Evolutionary conservation across 2,888 invertebrate species (phyloP).

Genomic region (Pristionchus mayeri): DNA sequence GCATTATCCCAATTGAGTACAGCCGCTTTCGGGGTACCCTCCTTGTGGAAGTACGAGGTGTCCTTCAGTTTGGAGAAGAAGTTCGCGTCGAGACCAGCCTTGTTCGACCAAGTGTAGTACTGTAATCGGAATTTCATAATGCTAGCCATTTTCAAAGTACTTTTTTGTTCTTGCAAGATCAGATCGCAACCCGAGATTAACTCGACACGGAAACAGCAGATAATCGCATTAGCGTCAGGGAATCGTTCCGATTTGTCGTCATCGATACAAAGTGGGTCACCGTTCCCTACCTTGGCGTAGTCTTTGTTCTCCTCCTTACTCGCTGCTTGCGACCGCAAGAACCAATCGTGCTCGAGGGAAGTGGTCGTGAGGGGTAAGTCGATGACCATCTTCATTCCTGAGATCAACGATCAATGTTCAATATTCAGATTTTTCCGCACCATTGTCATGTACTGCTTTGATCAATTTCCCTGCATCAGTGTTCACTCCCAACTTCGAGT

Average conservation of each 20-base stretch:
- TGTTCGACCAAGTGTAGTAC: constrained; percentile 63
- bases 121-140: constrained; percentile 35
- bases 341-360: constrained; percentile 83
- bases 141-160: too few relatives aligned
- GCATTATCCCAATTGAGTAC: constrained; percentile 78
- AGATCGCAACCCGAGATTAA: not conserved
- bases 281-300: constrained; percentile 57
- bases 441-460: constrained; percentile 81
- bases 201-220: not conserved
- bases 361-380: constrained; percentile 79
- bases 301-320: constrained; percentile 68
- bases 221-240: constrained; percentile 10
- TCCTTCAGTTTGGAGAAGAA: constrained; percentile 40
- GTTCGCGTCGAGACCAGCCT: constrained; percentile 44
- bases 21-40: constrained; percentile 72
- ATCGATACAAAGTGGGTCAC: not conserved
- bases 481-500: constrained; percentile 83
- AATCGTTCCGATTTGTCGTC: constrained; percentile 4
- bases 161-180: too few relatives aligned
- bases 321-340: constrained; percentile 77
- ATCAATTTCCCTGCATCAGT: constrained; percentile 84
- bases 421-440: constrained; percentile 47
- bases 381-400: constrained; percentile 77
- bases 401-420: not conserved
- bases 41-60: constrained; percentile 68